These are phyloP conservation scores for Achlya flavicornis DNA, from an alignment of 2,888 invertebrate species.

Conservation along the genomic window DNA sequence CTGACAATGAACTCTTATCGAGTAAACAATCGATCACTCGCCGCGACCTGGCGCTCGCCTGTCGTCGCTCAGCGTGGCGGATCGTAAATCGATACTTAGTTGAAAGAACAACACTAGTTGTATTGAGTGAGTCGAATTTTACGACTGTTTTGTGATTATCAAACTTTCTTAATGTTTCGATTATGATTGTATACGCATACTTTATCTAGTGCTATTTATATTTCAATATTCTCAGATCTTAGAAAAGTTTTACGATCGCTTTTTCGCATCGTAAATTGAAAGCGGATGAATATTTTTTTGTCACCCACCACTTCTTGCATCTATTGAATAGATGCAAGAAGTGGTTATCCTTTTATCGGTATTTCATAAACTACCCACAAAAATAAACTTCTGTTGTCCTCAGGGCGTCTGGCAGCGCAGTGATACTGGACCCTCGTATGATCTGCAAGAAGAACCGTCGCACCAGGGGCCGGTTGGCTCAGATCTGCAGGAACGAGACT, in stretches of 20 bases:
- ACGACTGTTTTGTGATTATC: slow-evolving; percentile 67
- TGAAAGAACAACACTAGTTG: slow-evolving; percentile 63
- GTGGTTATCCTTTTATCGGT: too few species aligned
- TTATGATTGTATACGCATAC: slow-evolving; percentile 1
- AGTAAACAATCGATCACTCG: slow-evolving; percentile 78
- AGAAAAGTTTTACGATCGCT: neutral
- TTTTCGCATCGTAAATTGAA: too few species aligned
- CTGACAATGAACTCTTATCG: slow-evolving; percentile 81
- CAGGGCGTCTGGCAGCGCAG: slow-evolving; percentile 93
- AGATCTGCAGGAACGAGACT: slow-evolving; percentile 93
- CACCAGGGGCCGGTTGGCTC: slow-evolving; percentile 89
- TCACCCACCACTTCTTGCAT: too few species aligned
- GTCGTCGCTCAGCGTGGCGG: slow-evolving; percentile 67
- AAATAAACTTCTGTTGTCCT: slow-evolving; percentile 23
- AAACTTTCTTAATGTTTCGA: slow-evolving; percentile 38
- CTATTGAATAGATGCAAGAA: too few species aligned
- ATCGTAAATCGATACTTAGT: slow-evolving; percentile 73
- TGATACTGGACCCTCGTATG: slow-evolving; percentile 94
- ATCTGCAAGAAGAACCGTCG: slow-evolving; percentile 94
- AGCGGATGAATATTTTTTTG: too few species aligned
- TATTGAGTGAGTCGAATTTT: slow-evolving; percentile 66
- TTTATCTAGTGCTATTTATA: neutral
- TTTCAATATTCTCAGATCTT: neutral
- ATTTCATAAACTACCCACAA: too few species aligned
- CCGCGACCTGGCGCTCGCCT: slow-evolving; percentile 72